Percentiles rank a stretch among this genome's conserved stretches.
Evolutionary conservation across 2,888 invertebrate species (phyloP).

Genomic region (Torymus texanus): DNA sequence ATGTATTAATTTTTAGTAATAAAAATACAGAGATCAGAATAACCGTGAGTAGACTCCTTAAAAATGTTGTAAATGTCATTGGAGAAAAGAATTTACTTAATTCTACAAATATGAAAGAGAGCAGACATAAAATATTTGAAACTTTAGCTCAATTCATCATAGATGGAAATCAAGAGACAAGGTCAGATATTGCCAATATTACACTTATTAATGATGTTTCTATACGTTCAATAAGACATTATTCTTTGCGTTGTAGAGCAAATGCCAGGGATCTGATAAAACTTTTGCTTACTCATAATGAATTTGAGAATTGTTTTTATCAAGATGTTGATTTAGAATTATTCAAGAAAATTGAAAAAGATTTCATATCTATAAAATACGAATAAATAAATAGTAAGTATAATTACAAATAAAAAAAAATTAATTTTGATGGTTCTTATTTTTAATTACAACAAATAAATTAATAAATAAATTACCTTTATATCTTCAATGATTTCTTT

Average conservation of each 20-base stretch:
- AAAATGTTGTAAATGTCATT: constrained; percentile 8
- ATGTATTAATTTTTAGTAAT: background rate
- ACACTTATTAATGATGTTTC: no score
- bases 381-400: constrained; percentile 5
- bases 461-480: no score
- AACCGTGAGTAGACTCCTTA: constrained; percentile 6
- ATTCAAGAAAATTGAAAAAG: constrained; percentile 59
- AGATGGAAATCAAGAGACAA: constrained; percentile 60
- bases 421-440: no score
- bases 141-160: constrained; percentile 60
- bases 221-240: background rate
- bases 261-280: constrained; percentile 60
- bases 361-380: constrained; percentile 61
- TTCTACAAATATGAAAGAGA: background rate
- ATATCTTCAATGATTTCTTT: no score
- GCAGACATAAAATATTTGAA: constrained; percentile 39
- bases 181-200: constrained; percentile 46
- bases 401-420: no score
- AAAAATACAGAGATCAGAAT: constrained; percentile 21
- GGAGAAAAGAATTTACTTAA: constrained; percentile 13
- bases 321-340: constrained; percentile 56
- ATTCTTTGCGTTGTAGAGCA: constrained; percentile 48
- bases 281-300: constrained; percentile 57
- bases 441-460: no score
- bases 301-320: constrained; percentile 58